phyloP scores from a whole-genome alignment of 2,113 vertebrate species.

The Aegotheles bennettii region DNA sequence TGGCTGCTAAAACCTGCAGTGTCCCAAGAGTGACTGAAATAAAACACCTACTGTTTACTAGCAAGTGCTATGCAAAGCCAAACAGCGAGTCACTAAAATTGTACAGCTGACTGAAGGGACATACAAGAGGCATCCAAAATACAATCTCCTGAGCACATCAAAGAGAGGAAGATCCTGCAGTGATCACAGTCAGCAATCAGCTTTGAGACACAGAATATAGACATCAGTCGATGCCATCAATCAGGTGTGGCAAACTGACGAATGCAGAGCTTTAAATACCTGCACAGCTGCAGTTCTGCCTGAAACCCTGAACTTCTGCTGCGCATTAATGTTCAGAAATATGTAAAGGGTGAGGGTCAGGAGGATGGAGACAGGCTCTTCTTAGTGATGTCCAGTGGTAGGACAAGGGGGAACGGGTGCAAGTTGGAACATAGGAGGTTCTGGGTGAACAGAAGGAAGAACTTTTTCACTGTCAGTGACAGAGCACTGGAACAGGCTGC shows the following conservation, averaged over 20 bases:
- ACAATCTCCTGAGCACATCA: neutral
- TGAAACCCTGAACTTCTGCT: neutral
- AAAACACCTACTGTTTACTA: neutral
- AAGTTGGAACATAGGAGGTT: too few relatives aligned
- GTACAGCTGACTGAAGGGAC: neutral
- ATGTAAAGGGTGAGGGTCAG: too few relatives aligned
- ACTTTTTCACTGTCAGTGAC: too few relatives aligned
- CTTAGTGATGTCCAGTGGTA: too few relatives aligned
- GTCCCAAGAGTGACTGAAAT: neutral
- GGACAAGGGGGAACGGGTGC: too few relatives aligned
- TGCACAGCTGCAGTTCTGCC: neutral
- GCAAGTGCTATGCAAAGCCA: neutral
- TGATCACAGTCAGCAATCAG: neutral
- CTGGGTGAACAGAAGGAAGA: too few relatives aligned
- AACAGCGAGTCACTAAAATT: neutral
- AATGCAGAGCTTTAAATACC: neutral
- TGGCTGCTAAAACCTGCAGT: neutral
- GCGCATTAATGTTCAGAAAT: too few relatives aligned
- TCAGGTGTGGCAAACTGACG: neutral
- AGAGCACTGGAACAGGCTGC: too few relatives aligned
- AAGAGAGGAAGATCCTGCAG: neutral
- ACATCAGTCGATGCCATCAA: neutral
- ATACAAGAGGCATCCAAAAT: neutral
- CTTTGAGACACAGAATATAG: neutral
- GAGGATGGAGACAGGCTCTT: too few relatives aligned